A percentile compares a stretch with the other conserved stretches of the same genome.
These are phyloP conservation scores for Campopleginae sp. DNA, from an alignment of 2,888 invertebrate genomes.

Conservation along the genomic window DNA sequence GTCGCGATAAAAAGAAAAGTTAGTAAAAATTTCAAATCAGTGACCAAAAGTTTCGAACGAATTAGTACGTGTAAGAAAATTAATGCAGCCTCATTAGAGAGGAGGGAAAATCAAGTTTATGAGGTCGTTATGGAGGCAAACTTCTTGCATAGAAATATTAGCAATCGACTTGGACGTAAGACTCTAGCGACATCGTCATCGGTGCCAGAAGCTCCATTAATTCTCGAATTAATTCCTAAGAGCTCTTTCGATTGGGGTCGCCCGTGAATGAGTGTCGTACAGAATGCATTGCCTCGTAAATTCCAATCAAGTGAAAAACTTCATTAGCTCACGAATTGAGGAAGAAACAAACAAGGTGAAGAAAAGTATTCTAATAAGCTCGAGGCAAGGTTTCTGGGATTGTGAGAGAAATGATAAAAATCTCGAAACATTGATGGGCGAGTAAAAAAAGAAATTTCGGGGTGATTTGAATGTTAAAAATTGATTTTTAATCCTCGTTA, in stretches of 20 bases:
- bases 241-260: conserved; percentile 49
- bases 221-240: conserved; percentile 16
- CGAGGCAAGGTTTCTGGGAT: background rate
- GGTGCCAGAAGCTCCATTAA: conserved; percentile 20
- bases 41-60: background rate
- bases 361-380: background rate
- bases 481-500: no score
- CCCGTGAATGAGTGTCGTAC: conserved; percentile 23
- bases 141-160: conserved; percentile 1
- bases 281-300: conserved; percentile 6
- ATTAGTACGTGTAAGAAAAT: background rate
- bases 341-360: background rate
- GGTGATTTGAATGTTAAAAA: no score
- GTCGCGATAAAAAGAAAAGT: no score
- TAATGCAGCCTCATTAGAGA: background rate
- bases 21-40: background rate
- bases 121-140: background rate
- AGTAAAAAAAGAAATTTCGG: no score
- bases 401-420: no score
- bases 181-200: conserved; percentile 7
- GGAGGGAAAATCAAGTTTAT: background rate
- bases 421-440: no score
- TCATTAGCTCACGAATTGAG: conserved; percentile 17
- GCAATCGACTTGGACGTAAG: background rate
- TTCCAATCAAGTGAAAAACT: conserved; percentile 23